A percentile compares a stretch with the other conserved stretches of the same genome.
Conservation (phyloP, 2,113 vertebrate genomes). For the Galbula dea region DNA sequence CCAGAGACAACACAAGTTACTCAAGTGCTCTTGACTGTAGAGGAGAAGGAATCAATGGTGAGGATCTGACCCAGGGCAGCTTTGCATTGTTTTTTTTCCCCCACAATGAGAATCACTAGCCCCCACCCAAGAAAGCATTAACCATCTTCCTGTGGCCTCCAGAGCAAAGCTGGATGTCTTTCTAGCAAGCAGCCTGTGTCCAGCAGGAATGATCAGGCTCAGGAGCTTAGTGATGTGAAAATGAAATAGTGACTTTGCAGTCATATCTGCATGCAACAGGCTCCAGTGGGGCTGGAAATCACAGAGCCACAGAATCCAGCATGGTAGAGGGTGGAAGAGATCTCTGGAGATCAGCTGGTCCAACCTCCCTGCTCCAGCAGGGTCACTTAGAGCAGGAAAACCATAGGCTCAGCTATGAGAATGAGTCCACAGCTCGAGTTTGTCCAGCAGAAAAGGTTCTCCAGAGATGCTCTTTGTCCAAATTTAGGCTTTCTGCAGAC, state of each 20-base stretch:
- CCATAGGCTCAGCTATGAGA: neutral
- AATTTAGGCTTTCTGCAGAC: neutral
- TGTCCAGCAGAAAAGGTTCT: neutral
- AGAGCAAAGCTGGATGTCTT: neutral
- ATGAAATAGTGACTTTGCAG: neutral
- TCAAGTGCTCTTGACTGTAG: neutral
- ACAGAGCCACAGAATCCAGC: neutral
- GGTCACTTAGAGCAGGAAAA: neutral
- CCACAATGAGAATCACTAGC: neutral
- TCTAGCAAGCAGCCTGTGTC: neutral
- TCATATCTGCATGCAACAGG: rapidly evolving
- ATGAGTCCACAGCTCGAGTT: neutral
- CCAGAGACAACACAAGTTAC: neutral
- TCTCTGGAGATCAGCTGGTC: neutral
- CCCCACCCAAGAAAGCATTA: neutral
- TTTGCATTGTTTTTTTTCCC: neutral
- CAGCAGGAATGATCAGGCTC: neutral
- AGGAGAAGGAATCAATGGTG: neutral
- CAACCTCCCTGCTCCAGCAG: neutral
- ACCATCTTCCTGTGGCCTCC: neutral
- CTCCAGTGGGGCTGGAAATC: neutral
- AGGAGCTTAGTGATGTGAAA: neutral
- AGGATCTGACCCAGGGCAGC: neutral
- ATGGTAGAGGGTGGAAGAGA: neutral
- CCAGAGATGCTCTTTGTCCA: neutral